Conservation (phyloP, 1,140 invertebrate species). For the Aleiodes sp. region DNA sequence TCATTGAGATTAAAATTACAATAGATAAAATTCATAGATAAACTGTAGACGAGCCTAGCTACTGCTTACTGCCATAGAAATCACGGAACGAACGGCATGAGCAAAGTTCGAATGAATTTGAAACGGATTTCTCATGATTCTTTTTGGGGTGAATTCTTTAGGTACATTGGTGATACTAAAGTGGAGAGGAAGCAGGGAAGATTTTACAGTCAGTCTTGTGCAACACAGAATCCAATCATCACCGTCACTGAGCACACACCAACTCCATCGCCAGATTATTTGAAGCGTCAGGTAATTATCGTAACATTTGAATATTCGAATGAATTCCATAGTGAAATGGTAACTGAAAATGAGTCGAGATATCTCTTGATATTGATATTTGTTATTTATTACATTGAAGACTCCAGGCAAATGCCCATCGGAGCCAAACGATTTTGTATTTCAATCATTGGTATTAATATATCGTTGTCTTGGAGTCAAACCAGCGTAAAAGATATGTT, state of each 20-base stretch:
- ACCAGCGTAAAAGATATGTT: too few species aligned
- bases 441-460: too few species aligned
- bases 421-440: too few species aligned
- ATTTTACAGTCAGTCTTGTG: constrained; percentile 63
- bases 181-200: constrained; percentile 60
- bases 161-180: constrained; percentile 59
- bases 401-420: too few species aligned
- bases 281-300: constrained; percentile 75
- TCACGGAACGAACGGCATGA: constrained; percentile 39
- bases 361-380: too few species aligned
- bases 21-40: constrained; percentile 39
- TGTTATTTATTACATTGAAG: too few species aligned
- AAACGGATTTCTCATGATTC: not conserved
- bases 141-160: constrained; percentile 39
- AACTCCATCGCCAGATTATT: constrained; percentile 84
- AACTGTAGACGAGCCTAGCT: constrained; percentile 17
- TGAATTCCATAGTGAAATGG: too few species aligned
- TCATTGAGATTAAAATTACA: not conserved
- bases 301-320: not conserved
- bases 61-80: constrained; percentile 41
- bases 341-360: too few species aligned
- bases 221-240: constrained; percentile 87
- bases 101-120: not conserved
- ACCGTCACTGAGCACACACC: constrained; percentile 96
- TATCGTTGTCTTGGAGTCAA: too few species aligned